Conservation (phyloP, 1,140 invertebrate genomes). For the Bombyx mori region DNA sequence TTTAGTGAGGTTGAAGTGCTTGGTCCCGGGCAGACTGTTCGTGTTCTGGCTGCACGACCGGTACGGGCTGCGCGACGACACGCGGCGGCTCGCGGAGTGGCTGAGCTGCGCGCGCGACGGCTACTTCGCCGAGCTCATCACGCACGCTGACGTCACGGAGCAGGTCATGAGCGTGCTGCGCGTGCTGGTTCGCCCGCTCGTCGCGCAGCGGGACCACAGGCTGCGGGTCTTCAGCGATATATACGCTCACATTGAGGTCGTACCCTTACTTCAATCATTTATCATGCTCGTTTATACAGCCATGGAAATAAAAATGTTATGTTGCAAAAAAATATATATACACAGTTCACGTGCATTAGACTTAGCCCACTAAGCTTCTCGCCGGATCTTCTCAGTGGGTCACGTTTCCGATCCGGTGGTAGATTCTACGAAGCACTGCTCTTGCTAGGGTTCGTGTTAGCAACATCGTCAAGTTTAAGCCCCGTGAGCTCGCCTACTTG, state of each 20-base stretch:
- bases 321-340: no score
- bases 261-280: background rate
- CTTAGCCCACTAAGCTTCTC: no score
- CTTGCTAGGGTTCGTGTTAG: no score
- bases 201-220: slow-evolving; percentile 36
- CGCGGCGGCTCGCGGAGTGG: slow-evolving; percentile 29
- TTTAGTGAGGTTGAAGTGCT: background rate
- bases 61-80: slow-evolving; percentile 43
- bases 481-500: no score
- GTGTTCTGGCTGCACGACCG: slow-evolving; percentile 55
- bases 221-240: slow-evolving; percentile 48
- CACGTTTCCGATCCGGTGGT: no score
- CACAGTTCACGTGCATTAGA: no score
- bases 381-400: no score
- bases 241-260: slow-evolving; percentile 54
- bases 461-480: no score
- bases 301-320: no score
- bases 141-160: slow-evolving; percentile 46
- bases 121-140: slow-evolving; percentile 48
- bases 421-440: no score
- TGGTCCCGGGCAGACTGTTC: slow-evolving; percentile 33
- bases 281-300: no score
- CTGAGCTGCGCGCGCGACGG: slow-evolving; percentile 49
- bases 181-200: slow-evolving; percentile 48
- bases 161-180: slow-evolving; percentile 51